Conservation (phyloP, 1,140 invertebrate species). For the Neomicropteryx cornuta region DNA sequence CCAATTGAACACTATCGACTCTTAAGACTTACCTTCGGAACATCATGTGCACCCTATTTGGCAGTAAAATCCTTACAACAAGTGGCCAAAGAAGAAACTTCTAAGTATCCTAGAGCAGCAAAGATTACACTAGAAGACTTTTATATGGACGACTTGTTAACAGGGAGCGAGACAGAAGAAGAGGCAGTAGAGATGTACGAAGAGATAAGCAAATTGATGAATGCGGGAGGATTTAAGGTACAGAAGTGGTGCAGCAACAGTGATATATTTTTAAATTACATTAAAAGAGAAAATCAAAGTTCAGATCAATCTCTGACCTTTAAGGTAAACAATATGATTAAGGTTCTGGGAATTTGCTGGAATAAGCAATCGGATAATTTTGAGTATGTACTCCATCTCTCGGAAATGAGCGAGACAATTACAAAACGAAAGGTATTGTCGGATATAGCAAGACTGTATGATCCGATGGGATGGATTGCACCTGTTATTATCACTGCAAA, state of each 20-base stretch:
- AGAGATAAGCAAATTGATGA: conserved; percentile 15
- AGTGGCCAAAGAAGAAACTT: conserved; percentile 20
- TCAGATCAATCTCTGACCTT: conserved; percentile 7
- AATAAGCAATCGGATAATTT: conserved; percentile 5
- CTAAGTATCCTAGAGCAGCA: conserved; percentile 14
- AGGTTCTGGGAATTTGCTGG: conserved; percentile 6
- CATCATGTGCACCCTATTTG: conserved; percentile 23
- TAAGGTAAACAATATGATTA: conserved; percentile 1
- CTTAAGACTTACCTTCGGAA: conserved; percentile 24
- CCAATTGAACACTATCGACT: conserved; percentile 15
- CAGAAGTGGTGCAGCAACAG: conserved; percentile 18
- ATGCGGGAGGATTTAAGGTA: conserved; percentile 16
- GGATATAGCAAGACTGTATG: conserved; percentile 21
- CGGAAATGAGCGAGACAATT: conserved; percentile 2
- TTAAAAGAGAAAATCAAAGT: conserved; percentile 6
- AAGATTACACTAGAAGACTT: conserved; percentile 18
- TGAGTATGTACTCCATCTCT: conserved; percentile 4
- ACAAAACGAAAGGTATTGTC: conserved; percentile 21
- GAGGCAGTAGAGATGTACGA: conserved; percentile 14
- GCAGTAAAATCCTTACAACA: conserved; percentile 18
- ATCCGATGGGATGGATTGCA: conserved; percentile 25
- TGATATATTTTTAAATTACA: conserved; percentile 9
- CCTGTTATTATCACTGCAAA: conserved; percentile 25
- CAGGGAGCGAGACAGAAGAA: conserved; percentile 16
- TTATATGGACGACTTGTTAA: conserved; percentile 28